Evolutionary conservation across 2,888 invertebrate genomes (phyloP), one percentile per base, ranked within the genome.

Genomic region (Volucella zonaria): DNA sequence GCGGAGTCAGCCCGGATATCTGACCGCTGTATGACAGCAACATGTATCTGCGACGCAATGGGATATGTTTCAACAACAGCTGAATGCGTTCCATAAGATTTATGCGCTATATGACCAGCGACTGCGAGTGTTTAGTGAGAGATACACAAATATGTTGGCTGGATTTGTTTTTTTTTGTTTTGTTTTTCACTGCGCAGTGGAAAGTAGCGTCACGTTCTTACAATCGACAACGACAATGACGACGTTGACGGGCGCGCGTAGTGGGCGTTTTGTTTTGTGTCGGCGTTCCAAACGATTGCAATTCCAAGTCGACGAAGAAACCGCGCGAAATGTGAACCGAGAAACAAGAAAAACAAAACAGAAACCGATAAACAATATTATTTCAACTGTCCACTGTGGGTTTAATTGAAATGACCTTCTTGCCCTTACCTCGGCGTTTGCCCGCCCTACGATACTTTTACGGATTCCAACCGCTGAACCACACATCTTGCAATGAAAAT

Each of bases 331-430:
- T 6, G 31, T 31, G 31, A 31, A 31, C 31, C 6, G 8, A 49
- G 14, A 14, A 38, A 23, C 1, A 56, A 59, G 47, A 11, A 61
- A 9, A 51, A 43, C 31, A 58, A 51, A 18, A 10, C 8, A 40
- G 9, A 43, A n/a, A 62, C 18, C 18, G 8, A 76, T 42, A 43
- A 15, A 40, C 18, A 49, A 49, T 61, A 2, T 61, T 52, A 45
- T 52, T 40, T 45, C 40, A 61, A 67, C 31, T 67, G 67, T 61
- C 78, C 78, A 74, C 43, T 9, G 64, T 58, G n/a, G 54, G 45
- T 68, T 68, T 81, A 81, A 81, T 81, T 75, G 76, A 81, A 81
- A 81, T 81, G 76, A 81, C 81, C 81, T 81, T 75, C 62, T 62
- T 68, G 74, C 80, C 80, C 67, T 74, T 31, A 31, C 31, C 31